Conservation (phyloP, 1,140 invertebrate genomes). For the Drosophila pruinosa region DNA sequence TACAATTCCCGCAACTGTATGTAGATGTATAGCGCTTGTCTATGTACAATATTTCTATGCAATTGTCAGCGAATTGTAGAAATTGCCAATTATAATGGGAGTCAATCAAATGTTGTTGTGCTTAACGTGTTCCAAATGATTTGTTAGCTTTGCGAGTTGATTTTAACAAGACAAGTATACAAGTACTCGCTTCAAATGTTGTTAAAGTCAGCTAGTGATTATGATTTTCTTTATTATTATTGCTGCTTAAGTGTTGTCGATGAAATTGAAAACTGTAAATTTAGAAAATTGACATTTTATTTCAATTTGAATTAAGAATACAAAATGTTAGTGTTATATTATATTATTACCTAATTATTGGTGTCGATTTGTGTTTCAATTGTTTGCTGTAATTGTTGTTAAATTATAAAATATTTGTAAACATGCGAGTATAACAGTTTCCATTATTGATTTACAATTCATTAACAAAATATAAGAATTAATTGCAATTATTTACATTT, state of each 20-base stretch:
- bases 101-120: slow-evolving; percentile 63
- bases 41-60: neutral
- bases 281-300: slow-evolving; percentile 7
- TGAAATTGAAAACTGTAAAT: slow-evolving; percentile 23
- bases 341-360: slow-evolving; percentile 4
- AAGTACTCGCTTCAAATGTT: slow-evolving; percentile 15
- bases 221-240: slow-evolving; percentile 4
- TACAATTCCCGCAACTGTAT: slow-evolving; percentile 8
- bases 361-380: slow-evolving; percentile 26
- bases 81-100: slow-evolving; percentile 19
- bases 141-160: slow-evolving; percentile 48
- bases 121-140: slow-evolving; percentile 74
- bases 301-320: neutral
- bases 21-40: neutral
- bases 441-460: slow-evolving; percentile 2
- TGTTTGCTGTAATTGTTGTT: slow-evolving; percentile 60
- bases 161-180: slow-evolving; percentile 23
- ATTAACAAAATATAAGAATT: neutral
- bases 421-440: slow-evolving; percentile 25
- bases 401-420: slow-evolving; percentile 37
- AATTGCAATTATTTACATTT: neutral
- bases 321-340: neutral
- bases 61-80: slow-evolving; percentile 1
- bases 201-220: neutral
- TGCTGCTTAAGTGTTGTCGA: slow-evolving; percentile 30